Evolutionary conservation across 2,113 vertebrate genomes (phyloP).

Genomic region (Hydrolagus affinis): DNA sequence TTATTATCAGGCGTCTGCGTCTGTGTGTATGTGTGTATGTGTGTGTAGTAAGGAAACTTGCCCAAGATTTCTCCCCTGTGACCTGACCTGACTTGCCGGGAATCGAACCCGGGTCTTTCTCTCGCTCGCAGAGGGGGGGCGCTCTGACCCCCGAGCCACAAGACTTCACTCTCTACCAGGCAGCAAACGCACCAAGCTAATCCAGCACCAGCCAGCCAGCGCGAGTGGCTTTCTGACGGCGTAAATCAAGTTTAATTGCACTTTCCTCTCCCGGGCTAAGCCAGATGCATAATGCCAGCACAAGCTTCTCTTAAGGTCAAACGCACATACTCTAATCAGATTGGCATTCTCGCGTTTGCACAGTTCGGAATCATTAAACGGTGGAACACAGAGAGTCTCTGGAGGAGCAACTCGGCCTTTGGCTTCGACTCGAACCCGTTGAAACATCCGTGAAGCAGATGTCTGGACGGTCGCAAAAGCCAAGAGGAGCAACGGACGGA

Average conservation of each 20-base stretch:
- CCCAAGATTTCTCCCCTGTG: no score
- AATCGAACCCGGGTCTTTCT: no score
- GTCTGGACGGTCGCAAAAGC: neutral
- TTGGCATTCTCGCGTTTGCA: neutral
- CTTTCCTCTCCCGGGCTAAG: neutral
- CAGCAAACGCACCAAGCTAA: neutral
- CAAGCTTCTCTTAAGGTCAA: neutral
- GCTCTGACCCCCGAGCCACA: no score
- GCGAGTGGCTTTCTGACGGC: neutral
- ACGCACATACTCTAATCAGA: conserved; percentile 21
- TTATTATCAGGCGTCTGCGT: no score
- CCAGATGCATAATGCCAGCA: conserved; percentile 5
- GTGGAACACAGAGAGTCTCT: neutral
- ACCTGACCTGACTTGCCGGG: no score
- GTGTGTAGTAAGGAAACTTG: no score
- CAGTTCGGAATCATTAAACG: conserved; percentile 22
- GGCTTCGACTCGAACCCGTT: neutral
- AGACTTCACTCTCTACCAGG: no score
- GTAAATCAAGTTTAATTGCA: conserved; percentile 15
- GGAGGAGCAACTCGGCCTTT: neutral
- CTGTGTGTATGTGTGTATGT: no score
- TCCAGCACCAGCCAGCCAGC: conserved; percentile 3
- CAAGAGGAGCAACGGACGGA: no score
- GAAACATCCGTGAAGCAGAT: neutral
- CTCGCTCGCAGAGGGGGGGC: no score